These are phyloP conservation scores for Heterotilapia buettikoferi DNA, from an alignment of 2,113 vertebrate species.

Conservation along the genomic window DNA sequence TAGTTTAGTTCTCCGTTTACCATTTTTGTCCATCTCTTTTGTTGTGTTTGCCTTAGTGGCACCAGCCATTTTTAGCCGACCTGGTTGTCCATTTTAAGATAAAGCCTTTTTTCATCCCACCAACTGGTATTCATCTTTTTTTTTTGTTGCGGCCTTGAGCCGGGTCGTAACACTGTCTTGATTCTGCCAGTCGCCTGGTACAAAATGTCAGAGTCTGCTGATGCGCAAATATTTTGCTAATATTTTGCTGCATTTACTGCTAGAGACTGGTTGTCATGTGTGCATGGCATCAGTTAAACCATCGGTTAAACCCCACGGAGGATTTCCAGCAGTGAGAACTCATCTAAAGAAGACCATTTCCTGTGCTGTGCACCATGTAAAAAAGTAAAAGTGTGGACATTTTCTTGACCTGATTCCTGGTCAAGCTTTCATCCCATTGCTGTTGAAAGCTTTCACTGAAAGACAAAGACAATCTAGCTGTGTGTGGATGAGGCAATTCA, in stretches of 20 bases:
- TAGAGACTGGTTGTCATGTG: background rate
- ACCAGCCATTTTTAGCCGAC: too few species aligned
- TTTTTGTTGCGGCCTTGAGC: too few species aligned
- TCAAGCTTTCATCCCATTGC: background rate
- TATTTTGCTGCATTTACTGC: background rate
- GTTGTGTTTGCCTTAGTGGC: too few species aligned
- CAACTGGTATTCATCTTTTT: too few species aligned
- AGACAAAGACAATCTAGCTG: background rate
- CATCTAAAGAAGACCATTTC: background rate
- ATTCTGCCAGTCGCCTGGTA: background rate
- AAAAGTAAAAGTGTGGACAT: background rate
- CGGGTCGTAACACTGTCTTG: too few species aligned
- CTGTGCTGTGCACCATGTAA: background rate
- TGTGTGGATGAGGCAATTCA: background rate
- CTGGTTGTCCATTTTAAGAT: too few species aligned
- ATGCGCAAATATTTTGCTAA: background rate
- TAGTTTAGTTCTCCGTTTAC: too few species aligned
- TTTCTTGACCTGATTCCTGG: background rate
- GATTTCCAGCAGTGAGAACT: background rate
- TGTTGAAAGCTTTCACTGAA: background rate
- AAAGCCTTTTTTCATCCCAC: too few species aligned
- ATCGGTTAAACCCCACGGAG: rapidly evolving
- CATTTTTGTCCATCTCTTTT: too few species aligned
- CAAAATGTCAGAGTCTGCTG: background rate
- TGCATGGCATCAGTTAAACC: background rate